phyloP scores from a whole-genome alignment of 2,888 invertebrate species.

The Pseudococcus longispinus region DNA sequence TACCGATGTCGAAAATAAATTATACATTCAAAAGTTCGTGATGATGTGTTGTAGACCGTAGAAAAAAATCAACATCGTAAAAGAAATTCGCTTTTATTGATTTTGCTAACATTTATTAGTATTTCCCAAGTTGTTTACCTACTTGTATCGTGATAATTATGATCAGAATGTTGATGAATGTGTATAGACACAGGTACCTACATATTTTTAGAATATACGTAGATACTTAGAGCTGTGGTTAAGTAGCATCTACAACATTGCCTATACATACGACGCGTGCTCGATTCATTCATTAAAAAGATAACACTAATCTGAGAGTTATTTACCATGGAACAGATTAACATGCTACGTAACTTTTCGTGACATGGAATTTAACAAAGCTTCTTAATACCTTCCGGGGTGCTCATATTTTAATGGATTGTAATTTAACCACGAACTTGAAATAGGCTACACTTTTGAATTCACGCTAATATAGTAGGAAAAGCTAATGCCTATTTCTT shows the following conservation, averaged over 20 bases:
- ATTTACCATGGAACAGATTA: background rate
- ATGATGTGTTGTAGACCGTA: background rate
- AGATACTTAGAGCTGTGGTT: background rate
- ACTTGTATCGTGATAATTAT: background rate
- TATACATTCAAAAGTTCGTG: background rate
- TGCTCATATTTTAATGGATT: slow-evolving; percentile 39
- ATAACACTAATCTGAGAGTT: background rate
- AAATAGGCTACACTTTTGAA: background rate
- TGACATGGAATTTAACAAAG: slow-evolving; percentile 39
- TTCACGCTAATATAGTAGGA: slow-evolving; percentile 41
- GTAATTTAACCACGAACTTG: slow-evolving; percentile 47
- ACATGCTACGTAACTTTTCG: slow-evolving; percentile 5
- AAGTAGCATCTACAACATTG: background rate
- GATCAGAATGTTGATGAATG: background rate
- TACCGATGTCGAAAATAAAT: background rate
- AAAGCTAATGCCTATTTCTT: slow-evolving; percentile 7
- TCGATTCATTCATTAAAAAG: background rate
- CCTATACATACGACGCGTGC: background rate
- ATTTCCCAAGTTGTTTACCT: background rate
- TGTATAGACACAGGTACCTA: background rate
- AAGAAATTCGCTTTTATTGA: background rate
- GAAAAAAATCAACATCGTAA: background rate
- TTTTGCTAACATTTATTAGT: background rate
- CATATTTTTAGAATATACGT: background rate
- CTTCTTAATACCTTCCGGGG: slow-evolving; percentile 43